Evolutionary conservation across 2,797 vertebrate genomes (phyloP).

Genomic region (Liasis olivaceus): DNA sequence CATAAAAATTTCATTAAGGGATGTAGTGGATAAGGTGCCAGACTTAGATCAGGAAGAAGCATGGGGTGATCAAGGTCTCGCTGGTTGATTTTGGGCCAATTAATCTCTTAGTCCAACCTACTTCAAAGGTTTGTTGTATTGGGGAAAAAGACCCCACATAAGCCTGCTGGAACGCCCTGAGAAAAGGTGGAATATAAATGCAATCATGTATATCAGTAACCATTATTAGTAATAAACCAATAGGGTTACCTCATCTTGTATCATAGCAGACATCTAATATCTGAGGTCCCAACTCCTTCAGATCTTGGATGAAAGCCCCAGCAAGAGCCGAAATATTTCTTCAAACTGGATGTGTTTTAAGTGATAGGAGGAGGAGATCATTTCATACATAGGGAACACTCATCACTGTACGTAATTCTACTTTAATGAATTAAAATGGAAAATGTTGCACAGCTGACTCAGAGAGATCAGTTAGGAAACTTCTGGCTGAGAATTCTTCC

Average conservation of each 20-base stretch:
- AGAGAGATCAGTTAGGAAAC: neutral
- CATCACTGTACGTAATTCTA: neutral
- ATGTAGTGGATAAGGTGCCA: neutral
- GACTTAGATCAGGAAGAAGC: neutral
- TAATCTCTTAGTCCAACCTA: neutral
- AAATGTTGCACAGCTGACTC: neutral
- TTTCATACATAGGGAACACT: neutral
- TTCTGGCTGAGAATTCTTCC: neutral
- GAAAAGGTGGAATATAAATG: neutral
- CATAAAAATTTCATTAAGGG: neutral
- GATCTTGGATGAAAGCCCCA: neutral
- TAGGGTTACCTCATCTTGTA: neutral
- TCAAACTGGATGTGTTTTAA: neutral
- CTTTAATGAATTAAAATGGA: neutral
- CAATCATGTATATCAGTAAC: neutral
- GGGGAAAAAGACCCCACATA: neutral
- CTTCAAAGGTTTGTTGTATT: neutral
- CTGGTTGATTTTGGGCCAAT: neutral
- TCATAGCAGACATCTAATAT: neutral
- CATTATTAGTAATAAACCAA: neutral
- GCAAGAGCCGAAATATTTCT: neutral
- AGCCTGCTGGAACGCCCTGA: neutral
- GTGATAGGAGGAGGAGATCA: neutral
- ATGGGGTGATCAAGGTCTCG: neutral
- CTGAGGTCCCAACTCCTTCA: neutral